These are phyloP conservation scores for Dufourea novaeangliae DNA, from an alignment of 1,140 invertebrate genomes.

Conservation along the genomic window DNA sequence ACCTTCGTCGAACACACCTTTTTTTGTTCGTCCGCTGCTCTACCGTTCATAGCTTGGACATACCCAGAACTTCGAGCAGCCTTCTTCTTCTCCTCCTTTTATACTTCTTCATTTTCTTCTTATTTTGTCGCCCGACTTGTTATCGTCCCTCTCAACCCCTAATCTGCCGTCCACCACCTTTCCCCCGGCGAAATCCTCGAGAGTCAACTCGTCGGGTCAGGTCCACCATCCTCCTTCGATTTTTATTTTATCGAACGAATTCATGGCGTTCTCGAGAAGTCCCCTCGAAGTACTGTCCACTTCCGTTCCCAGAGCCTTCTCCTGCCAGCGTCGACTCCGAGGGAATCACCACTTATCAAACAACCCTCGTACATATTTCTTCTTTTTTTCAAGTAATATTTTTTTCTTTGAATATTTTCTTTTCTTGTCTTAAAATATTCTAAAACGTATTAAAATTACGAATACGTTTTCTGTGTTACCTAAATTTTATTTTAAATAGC, in stretches of 20 bases:
- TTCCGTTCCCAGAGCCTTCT: too few species aligned
- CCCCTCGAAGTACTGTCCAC: too few species aligned
- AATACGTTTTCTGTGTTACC: too few species aligned
- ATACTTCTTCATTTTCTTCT: not conserved
- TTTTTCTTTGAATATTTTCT: too few species aligned
- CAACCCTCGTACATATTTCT: too few species aligned
- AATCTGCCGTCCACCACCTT: not conserved
- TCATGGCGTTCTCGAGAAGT: not conserved
- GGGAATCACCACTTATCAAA: too few species aligned
- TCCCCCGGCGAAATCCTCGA: not conserved
- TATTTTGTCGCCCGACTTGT: conserved; percentile 2
- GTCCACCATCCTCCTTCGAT: not conserved
- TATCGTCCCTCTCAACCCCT: conserved; percentile 15
- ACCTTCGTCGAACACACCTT: not conserved
- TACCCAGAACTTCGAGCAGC: not conserved
- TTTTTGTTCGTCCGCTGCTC: conserved; percentile 22
- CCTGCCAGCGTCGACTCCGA: too few species aligned
- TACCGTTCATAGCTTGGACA: conserved; percentile 12
- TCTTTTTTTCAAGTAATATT: too few species aligned
- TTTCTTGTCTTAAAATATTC: too few species aligned
- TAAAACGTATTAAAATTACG: too few species aligned
- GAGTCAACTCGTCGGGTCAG: too few species aligned
- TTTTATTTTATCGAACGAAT: not conserved
- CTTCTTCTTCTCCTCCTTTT: conserved; percentile 32
- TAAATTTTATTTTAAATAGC: too few species aligned